These are phyloP conservation scores for Sternotherus odoratus DNA, from an alignment of 2,797 vertebrate genomes.

Conservation along the genomic window DNA sequence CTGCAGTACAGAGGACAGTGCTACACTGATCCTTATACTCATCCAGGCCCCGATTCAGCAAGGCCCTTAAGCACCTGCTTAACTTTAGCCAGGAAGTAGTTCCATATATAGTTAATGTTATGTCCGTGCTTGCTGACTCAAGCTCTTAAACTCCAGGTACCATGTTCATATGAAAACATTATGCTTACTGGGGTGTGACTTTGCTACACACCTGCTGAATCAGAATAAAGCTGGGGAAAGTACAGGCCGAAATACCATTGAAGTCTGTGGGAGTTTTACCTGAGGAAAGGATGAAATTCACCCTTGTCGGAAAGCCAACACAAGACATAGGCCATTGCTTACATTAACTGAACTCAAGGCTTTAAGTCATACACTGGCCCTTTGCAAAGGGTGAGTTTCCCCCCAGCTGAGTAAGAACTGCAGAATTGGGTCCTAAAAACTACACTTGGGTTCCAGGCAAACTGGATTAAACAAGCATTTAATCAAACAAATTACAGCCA, in stretches of 20 bases:
- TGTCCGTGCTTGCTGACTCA: neutral
- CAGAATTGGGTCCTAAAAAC: neutral
- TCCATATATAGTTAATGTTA: neutral
- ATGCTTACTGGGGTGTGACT: neutral
- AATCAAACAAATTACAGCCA: neutral
- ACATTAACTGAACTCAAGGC: neutral
- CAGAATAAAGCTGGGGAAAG: neutral
- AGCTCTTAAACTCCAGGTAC: neutral
- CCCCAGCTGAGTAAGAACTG: neutral
- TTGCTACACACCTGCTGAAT: neutral
- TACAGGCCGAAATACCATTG: neutral
- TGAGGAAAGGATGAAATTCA: neutral
- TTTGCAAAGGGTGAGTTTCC: neutral
- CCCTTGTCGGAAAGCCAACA: neutral
- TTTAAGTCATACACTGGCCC: neutral
- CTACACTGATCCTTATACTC: neutral
- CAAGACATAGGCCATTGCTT: neutral
- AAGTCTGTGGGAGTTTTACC: neutral
- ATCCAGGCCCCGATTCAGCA: neutral
- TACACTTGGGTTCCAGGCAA: neutral
- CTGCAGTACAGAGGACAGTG: fast-evolving
- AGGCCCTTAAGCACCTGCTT: neutral
- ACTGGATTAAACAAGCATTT: neutral
- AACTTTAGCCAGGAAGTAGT: neutral
- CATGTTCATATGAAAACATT: neutral